phyloP scores from a whole-genome alignment of 1,140 invertebrate genomes.

The Lordiphosa stackelbergi region DNA sequence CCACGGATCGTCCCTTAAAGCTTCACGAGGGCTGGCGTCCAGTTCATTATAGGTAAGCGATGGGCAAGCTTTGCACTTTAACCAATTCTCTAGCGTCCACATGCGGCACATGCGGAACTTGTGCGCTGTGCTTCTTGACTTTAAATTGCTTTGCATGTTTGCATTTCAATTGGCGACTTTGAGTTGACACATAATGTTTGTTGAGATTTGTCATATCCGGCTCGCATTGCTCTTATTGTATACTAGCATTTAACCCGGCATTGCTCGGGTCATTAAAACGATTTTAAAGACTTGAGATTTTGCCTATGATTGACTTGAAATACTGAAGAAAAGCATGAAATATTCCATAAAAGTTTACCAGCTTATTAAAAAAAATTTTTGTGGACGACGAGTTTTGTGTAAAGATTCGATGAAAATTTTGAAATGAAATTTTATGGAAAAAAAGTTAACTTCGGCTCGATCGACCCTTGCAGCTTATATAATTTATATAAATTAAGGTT shows the following conservation, averaged over 20 bases:
- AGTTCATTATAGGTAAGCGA: conserved; percentile 62
- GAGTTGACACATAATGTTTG: conserved; percentile 47
- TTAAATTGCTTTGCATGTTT: conserved; percentile 46
- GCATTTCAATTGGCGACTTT: conserved; percentile 36
- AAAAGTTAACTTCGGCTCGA: too few species aligned
- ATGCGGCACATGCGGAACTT: conserved; percentile 40
- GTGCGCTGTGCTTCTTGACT: conserved; percentile 2
- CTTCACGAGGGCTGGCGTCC: conserved; percentile 72
- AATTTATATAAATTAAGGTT: too few species aligned
- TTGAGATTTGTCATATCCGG: conserved; percentile 39
- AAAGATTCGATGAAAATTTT: too few species aligned
- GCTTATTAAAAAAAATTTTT: too few species aligned
- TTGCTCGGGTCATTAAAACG: neutral
- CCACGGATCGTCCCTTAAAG: conserved; percentile 49
- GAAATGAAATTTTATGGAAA: too few species aligned
- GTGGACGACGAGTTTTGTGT: too few species aligned
- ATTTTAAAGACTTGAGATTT: too few species aligned
- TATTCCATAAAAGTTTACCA: too few species aligned
- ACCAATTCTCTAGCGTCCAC: conserved; percentile 1
- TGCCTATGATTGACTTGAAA: too few species aligned
- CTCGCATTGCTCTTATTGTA: conserved; percentile 10
- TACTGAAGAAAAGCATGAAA: too few species aligned
- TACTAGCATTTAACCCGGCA: neutral
- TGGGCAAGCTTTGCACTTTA: conserved; percentile 34
- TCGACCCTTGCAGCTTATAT: too few species aligned